Conservation (phyloP, 2,113 vertebrate species). For the Erythrolamprus reginae region DNA sequence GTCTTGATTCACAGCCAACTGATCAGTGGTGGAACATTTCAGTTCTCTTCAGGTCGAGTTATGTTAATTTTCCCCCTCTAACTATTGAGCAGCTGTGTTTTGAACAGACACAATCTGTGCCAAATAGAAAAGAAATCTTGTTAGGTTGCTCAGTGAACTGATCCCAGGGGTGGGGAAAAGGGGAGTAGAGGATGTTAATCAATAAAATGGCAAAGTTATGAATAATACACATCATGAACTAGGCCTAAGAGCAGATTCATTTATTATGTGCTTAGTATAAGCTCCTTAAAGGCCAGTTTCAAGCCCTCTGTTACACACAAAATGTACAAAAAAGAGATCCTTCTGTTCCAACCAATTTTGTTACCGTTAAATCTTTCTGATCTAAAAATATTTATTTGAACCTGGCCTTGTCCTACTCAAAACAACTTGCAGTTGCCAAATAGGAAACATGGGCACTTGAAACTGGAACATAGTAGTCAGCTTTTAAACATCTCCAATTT, state of each 20-base stretch:
- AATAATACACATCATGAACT: constrained; percentile 56
- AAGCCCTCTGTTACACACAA: not conserved
- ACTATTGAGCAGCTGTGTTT: constrained; percentile 74
- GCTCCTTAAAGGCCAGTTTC: constrained; percentile 29
- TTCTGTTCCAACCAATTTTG: not conserved
- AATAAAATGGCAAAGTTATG: constrained; percentile 61
- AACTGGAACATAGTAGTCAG: not conserved
- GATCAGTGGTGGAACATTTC: constrained; percentile 67
- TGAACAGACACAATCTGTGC: constrained; percentile 71
- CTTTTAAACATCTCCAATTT: not conserved
- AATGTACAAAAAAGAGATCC: not conserved
- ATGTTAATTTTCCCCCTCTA: constrained; percentile 67
- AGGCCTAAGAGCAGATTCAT: constrained; percentile 31
- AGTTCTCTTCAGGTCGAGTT: constrained; percentile 21
- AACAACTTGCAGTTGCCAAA: too few relatives aligned
- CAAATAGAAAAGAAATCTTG: constrained; percentile 62
- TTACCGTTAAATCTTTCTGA: not conserved
- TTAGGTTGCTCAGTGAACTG: constrained; percentile 65
- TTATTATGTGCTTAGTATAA: constrained; percentile 12
- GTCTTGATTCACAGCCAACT: constrained; percentile 57
- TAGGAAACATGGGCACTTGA: not conserved
- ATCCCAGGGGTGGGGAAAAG: constrained; percentile 60
- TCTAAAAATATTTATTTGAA: not conserved
- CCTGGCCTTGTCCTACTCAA: not conserved
- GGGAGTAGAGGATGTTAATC: constrained; percentile 42